Evolutionary conservation across 1,140 invertebrate genomes (phyloP), one percentile per base, ranked within the genome.

Genomic region (Melanaphis sacchari): DNA sequence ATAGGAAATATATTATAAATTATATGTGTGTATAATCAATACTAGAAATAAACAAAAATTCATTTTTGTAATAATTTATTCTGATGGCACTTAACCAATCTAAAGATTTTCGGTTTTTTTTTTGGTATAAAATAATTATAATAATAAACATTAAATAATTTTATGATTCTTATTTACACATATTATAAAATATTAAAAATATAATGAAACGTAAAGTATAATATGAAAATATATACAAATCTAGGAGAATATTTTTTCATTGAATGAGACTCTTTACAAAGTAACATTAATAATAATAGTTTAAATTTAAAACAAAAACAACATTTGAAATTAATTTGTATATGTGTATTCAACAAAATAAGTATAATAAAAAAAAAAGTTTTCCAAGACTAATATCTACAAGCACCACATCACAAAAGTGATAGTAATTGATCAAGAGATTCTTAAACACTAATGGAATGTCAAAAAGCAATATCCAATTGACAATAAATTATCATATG

Each of bases 341-440:
- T 31, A 41, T 24, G 4, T 52, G 8, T 89, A 49, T 52, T 90
- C 40, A 54, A 59, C 11, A 18, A 90, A 41, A 90, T 59, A 18
- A 31, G 52, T 90, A 26, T 26, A 11, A 90, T n/a, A 88, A 49
- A 88, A 52, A 89, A 89, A 89, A 87, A 38, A 89, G n/a, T 24
- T 59, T 40, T 90, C 21, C 89, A 59, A 89, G 21, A 49, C 85
- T 88, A 88, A 88, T 49, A 88, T 36, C 9, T 89, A 90, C 41
- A 90, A 90, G 89, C 89, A 90, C 89, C 89, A 59, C 52, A n/a
- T 89, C 26, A 59, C 52, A 21, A 90, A 41, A n/a, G 88, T 15
- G 38, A 90, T 59, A 90, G 5, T 90, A 41, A 41, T 90, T 66
- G 18, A 59, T n/a, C 31, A 54, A 59, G 22, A 54, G 9, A 31